These are phyloP conservation scores for Charaxes varanes DNA, from an alignment of 1,140 invertebrate species.

Conservation along the genomic window DNA sequence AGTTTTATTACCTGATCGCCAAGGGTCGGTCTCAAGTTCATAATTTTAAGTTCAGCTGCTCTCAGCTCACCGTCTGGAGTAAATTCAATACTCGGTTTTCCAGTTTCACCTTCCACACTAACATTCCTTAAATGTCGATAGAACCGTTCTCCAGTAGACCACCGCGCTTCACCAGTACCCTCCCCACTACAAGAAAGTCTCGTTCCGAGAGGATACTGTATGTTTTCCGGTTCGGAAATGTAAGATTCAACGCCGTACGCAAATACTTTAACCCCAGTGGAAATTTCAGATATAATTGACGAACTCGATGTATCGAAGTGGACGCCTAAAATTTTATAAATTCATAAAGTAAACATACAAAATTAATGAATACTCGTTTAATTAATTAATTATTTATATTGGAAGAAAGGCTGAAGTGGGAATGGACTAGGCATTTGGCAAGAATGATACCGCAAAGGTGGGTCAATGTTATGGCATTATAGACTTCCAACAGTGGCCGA, in stretches of 20 bases:
- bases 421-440: too few relatives aligned
- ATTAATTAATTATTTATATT: too few relatives aligned
- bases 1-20: slow-evolving; percentile 77
- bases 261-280: slow-evolving; percentile 92
- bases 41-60: slow-evolving; percentile 91
- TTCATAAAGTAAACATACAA: too few relatives aligned
- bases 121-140: slow-evolving; percentile 89
- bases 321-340: slow-evolving; percentile 78
- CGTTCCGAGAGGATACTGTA: slow-evolving; percentile 83
- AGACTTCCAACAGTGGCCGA: too few relatives aligned
- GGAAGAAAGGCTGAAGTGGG: too few relatives aligned
- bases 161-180: slow-evolving; percentile 82
- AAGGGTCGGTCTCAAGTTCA: slow-evolving; percentile 89
- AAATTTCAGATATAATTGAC: slow-evolving; percentile 88
- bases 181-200: slow-evolving; percentile 86
- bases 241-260: slow-evolving; percentile 93
- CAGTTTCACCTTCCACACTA: slow-evolving; percentile 84
- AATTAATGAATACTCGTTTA: too few relatives aligned
- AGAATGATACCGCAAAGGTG: too few relatives aligned
- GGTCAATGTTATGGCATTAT: too few relatives aligned
- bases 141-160: slow-evolving; percentile 85
- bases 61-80: slow-evolving; percentile 91
- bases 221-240: slow-evolving; percentile 82
- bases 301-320: slow-evolving; percentile 92
- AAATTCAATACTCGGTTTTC: slow-evolving; percentile 89